Base-by-base conservation (phyloP, 2,888 invertebrate species). In the Eristalis tenax region DNA sequence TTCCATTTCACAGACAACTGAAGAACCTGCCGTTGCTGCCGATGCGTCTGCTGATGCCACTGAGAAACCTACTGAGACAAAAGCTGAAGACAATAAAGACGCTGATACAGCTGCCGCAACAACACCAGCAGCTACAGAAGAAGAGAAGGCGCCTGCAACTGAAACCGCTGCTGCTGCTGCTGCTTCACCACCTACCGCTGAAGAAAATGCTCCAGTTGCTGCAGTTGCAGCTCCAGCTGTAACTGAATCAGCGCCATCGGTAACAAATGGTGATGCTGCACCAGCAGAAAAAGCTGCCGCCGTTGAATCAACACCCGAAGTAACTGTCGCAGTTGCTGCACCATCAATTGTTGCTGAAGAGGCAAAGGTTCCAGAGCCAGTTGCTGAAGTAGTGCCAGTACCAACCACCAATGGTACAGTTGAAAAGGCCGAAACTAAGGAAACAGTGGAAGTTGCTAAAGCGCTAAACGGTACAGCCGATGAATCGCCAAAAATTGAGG, bases 211-310 rank as follows among this genome's bases (percentile, higher is more conserved):
- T 26, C 50, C 77, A 70, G 50, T 65, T 22, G 65, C 43, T 65
- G 94, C 94, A 59, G 94, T 94, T 38, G 59, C 64, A 1, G 50
- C 22, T 6, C 28, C 50, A 26, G 74, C 74, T 28, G 40, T 59
- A 35, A 65, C 61, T 26, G 50, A 50, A 40, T 35, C 22, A 40
- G 43, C 35, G 80, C 59, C 26, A 59, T 59, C 59, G 26, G 59
- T 59, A 26, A 59, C 59, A 59, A 59, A 59, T 28, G 59, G 59
- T 64, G 76, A 77, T 71, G 64, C 78, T 63, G 70, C 78, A 56
- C 64, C 70, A 78, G 78, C 64, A n/a, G 70, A 78, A 78, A 71
- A 78, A 78, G 64, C 59, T 18, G 50, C 82, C 32, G 75, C 78
- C 6, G 71, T 68, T 64, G 87, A 83, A 64, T 23, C 76, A 28